Evolutionary conservation across 1,140 invertebrate genomes (phyloP), one percentile per base, ranked within the genome.

Genomic region (Neotoxoptera formosana): DNA sequence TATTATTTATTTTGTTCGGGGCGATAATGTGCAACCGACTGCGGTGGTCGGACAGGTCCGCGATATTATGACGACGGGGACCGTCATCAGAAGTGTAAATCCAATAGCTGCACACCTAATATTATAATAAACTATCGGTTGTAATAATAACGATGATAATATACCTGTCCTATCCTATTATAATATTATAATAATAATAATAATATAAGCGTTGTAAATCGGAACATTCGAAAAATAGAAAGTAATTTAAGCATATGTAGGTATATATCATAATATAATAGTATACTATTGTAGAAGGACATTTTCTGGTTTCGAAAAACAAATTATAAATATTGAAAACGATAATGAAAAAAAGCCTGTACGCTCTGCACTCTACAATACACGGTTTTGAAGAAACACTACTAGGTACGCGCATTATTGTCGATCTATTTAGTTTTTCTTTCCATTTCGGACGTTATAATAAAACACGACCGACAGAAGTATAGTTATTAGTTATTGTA

Each of bases 241-340:
- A 86, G 41, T 86, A 48, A 76, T 76, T n/a, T 25, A n/a, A 67
- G 25, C 60, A 67, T 51, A 17, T 17, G 11, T 51, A 30, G 30
- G 60, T 76, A n/a, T 76, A 4, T n/a, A n/a, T n/a, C n/a, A n/a
- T n/a, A n/a, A n/a, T 17, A 76, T 76, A 2, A 30, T 60, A 25
- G 25, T 76, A 7, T 76, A 34, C 30, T 67, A 76, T 76, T 76
- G n/a, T 76, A n/a, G 60, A 76, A 76, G n/a, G 60, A 76, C 60
- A 76, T 76, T 86, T 86, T 47, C 84, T 86, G 25, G 45, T 47
- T 76, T n/a, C 25, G 84, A 20, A 47, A 47, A 86, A n/a, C 84
- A 86, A 86, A 86, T 86, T 47, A 47, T n/a, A 86, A 86, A 86
- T 47, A 86, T 86, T 47, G 45, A 86, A 47, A 47, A 86, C 14